A percentile compares a stretch with the other conserved stretches of the same genome.
Conservation (phyloP, 2,888 invertebrate species). For the Noctuana brunneofusca region DNA sequence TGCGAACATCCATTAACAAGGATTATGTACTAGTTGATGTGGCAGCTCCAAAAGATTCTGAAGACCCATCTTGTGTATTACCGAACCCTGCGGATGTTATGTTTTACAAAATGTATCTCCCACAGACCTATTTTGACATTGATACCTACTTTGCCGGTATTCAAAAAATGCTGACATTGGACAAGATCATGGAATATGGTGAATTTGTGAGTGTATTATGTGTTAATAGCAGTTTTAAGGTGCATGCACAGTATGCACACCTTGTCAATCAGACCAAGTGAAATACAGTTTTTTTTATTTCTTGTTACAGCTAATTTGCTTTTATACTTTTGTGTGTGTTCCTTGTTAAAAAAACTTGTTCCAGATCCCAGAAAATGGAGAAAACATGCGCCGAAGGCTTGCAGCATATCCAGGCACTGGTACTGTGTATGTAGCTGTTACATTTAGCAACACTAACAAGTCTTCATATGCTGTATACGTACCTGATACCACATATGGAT, state of each 20-base stretch:
- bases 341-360: not conserved
- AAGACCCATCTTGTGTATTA: slow-evolving; percentile 51
- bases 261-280: not conserved
- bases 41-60: slow-evolving; percentile 70
- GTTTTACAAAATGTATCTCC: slow-evolving; percentile 85
- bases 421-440: slow-evolving; percentile 83
- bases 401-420: slow-evolving; percentile 85
- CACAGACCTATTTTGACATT: slow-evolving; percentile 77
- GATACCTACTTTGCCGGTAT: slow-evolving; percentile 84
- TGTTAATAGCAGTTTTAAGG: not conserved
- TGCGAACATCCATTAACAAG: slow-evolving; percentile 61
- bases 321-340: not conserved
- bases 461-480: slow-evolving; percentile 85
- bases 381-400: slow-evolving; percentile 71
- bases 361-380: slow-evolving; percentile 51
- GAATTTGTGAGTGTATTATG: slow-evolving; percentile 67
- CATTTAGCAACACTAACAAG: slow-evolving; percentile 55
- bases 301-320: too few species aligned
- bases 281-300: too few species aligned
- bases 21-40: slow-evolving; percentile 79
- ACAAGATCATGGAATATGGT: slow-evolving; percentile 78
- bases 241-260: not conserved
- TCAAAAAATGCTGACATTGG: slow-evolving; percentile 83
- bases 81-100: slow-evolving; percentile 56
- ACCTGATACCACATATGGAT: slow-evolving; percentile 86